These are phyloP conservation scores for Enteromius fasciolatus DNA, from an alignment of 2,797 vertebrate species.

Conservation along the genomic window DNA sequence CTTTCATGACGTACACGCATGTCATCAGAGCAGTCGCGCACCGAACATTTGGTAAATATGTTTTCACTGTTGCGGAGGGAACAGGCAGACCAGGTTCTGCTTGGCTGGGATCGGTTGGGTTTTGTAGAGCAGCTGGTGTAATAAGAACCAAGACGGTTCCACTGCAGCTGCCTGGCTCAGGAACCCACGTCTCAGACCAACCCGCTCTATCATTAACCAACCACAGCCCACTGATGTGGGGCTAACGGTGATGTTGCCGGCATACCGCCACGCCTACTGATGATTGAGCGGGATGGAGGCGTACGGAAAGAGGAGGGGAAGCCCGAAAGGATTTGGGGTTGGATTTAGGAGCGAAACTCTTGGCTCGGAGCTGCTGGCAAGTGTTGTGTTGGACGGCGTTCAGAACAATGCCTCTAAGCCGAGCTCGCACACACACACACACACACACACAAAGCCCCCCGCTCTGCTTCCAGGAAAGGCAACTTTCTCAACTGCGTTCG, in stretches of 20 bases:
- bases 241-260: slow-evolving; percentile 48
- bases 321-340: slow-evolving; percentile 35
- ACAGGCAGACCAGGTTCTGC: slow-evolving; percentile 46
- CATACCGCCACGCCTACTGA: slow-evolving; percentile 36
- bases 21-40: slow-evolving; percentile 44
- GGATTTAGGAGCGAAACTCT: slow-evolving; percentile 36
- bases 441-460: slow-evolving; percentile 7
- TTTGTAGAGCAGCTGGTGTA: slow-evolving; percentile 46
- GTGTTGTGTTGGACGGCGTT: slow-evolving; percentile 15
- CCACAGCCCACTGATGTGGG: slow-evolving; percentile 56
- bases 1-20: slow-evolving; percentile 56
- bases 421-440: slow-evolving; percentile 20
- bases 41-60: slow-evolving; percentile 55
- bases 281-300: slow-evolving; percentile 58
- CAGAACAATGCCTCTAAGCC: slow-evolving; percentile 35
- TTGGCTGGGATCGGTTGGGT: slow-evolving; percentile 45
- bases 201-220: slow-evolving; percentile 52
- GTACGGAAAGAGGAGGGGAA: slow-evolving; percentile 47
- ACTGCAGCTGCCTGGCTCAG: slow-evolving; percentile 72
- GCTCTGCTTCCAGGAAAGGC: slow-evolving; percentile 17
- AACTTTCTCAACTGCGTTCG: background rate
- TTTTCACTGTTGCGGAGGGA: slow-evolving; percentile 56
- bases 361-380: slow-evolving; percentile 33
- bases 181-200: slow-evolving; percentile 12
- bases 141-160: slow-evolving; percentile 38